phyloP scores from a whole-genome alignment of 2,113 vertebrate species.

The Osmerus eperlanus region DNA sequence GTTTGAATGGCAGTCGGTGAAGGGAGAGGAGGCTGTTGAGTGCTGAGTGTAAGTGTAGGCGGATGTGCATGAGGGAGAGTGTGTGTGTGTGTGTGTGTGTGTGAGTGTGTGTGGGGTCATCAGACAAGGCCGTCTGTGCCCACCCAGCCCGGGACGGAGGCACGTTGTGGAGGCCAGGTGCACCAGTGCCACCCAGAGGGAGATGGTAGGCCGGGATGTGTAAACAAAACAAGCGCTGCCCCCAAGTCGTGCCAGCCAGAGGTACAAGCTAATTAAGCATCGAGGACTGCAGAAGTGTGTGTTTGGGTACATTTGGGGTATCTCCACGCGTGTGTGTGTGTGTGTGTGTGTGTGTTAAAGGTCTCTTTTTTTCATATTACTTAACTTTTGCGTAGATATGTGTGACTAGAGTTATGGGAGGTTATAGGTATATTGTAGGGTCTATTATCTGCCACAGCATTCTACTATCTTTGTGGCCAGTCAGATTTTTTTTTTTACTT shows the following conservation, averaged over 20 bases:
- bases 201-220: slow-evolving; percentile 21
- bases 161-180: slow-evolving; percentile 29
- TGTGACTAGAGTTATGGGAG: no score
- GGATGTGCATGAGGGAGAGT: neutral
- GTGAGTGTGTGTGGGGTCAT: neutral
- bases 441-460: no score
- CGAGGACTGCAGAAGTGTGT: slow-evolving; percentile 13
- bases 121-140: neutral
- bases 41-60: no score
- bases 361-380: neutral
- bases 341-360: neutral
- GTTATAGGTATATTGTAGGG: no score
- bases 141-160: neutral
- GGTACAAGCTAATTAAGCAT: slow-evolving; percentile 42
- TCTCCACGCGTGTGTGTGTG: neutral
- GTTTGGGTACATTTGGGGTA: neutral
- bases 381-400: no score
- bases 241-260: slow-evolving; percentile 41
- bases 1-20: neutral
- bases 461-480: no score
- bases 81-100: neutral
- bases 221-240: slow-evolving; percentile 23
- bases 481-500: no score
- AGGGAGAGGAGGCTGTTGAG: neutral
- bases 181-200: slow-evolving; percentile 18